Conservation (phyloP, 2,113 vertebrate genomes). For the Marcusenius ussheri region DNA sequence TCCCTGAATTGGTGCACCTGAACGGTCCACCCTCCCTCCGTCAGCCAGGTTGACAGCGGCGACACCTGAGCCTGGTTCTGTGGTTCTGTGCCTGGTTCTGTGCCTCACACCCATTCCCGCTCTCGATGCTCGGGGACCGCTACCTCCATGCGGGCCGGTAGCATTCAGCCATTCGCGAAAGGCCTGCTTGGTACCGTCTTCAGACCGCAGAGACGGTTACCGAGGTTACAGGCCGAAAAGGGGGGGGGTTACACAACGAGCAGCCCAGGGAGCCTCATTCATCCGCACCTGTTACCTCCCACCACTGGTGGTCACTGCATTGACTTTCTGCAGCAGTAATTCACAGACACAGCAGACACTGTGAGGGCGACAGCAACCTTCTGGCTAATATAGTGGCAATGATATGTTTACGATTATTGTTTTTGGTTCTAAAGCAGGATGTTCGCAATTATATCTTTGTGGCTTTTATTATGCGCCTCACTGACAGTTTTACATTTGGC, state of each 20-base stretch:
- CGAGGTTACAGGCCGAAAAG: not conserved
- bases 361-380: not conserved
- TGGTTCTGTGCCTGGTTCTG: not conserved
- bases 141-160: not conserved
- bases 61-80: not conserved
- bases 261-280: not conserved
- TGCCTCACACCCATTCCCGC: not conserved
- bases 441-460: not conserved
- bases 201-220: not conserved
- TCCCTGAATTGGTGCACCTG: not conserved
- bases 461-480: not conserved
- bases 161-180: not conserved
- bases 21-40: not conserved
- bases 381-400: not conserved
- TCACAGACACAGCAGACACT: not conserved
- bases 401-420: not conserved
- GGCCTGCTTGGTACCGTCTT: not conserved
- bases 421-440: not conserved
- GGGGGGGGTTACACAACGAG: not conserved
- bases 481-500: not conserved
- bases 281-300: not conserved
- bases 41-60: not conserved
- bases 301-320: not conserved
- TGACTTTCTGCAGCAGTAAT: not conserved
- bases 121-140: not conserved